phyloP scores from a whole-genome alignment of 2,113 vertebrate genomes.

The Ptilonorhynchus violaceus region DNA sequence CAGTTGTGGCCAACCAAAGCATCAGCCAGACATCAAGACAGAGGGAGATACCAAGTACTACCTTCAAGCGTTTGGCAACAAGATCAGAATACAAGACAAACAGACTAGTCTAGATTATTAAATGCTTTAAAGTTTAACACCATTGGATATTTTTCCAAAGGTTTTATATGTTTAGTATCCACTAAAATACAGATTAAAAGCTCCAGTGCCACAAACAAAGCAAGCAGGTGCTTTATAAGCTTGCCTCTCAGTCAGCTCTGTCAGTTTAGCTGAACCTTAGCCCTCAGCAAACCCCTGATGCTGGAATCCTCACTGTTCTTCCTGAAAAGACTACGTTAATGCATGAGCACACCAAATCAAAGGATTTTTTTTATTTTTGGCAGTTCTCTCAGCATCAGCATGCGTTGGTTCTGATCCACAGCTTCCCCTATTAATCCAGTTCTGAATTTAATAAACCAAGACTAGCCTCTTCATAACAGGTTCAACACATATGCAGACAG shows the following conservation, averaged over 20 bases:
- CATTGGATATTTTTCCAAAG: background rate
- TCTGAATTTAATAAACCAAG: background rate
- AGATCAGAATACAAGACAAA: background rate
- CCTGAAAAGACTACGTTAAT: background rate
- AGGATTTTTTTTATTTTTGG: background rate
- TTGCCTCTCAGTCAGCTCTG: background rate
- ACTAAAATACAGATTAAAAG: background rate
- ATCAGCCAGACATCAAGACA: background rate
- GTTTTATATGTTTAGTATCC: background rate
- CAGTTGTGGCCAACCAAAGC: background rate
- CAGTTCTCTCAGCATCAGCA: background rate
- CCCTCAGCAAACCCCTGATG: background rate
- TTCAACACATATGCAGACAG: background rate
- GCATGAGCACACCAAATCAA: background rate
- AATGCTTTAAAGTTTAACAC: background rate
- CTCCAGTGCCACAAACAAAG: background rate
- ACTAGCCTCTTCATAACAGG: background rate
- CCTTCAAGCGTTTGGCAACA: background rate
- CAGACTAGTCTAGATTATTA: background rate
- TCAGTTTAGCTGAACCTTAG: background rate
- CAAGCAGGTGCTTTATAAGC: background rate
- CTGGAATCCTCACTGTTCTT: background rate
- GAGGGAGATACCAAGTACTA: background rate
- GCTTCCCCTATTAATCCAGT: background rate
- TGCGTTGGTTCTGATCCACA: background rate